Base-by-base conservation (phyloP, 2,888 invertebrate genomes). In the Lordiphosa andalusiaca region DNA sequence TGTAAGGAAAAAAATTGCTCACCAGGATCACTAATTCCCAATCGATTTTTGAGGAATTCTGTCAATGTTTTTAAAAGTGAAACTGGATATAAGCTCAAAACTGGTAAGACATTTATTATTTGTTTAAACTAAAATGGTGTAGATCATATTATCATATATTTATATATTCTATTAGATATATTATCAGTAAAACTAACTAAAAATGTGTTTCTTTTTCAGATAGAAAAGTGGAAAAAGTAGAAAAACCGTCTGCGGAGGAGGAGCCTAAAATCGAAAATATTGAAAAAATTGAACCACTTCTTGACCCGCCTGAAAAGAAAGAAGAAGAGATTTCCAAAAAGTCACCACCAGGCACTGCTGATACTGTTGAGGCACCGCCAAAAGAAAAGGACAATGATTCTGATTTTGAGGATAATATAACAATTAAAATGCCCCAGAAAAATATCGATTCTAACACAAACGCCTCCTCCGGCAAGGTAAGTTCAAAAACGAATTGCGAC, bases 1-100 rank as follows among this genome's bases (percentile, higher is more conserved):
- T 98, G 98, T 87, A 94, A 95, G 57, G 97, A 98, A 87, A 95
- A 95, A 80, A 97, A 96, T 81, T 95, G 97, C 42, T 96, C 97
- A 0, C 98, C 98, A 0, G 96, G 95, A 46, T 96, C 96, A 1
- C 91, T 98, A 39, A 97, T 98, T 75, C 97, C 98, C 2, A 98
- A 98, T 88, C 92, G 97, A 75, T 97, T 96, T 90, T 90, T 98
- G 59, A 92, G 98, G 42, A 96, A 94, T 78, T 95, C 96, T 0
- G 98, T 98, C 1, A 93, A 93, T 53, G 94, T 95, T 74, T 98
- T 97, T 88, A 95, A 95, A 78, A 97, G 97, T 89, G 95, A 96
- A 84, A 96, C 96, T 0, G 97, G 98, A 0, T 97, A 97, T 88
- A 94, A 94, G 38, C 66, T 63, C 9, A 87, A 84, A 38, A 61